These are phyloP conservation scores for Muscina levida DNA, from an alignment of 2,888 invertebrate genomes.

Conservation along the genomic window DNA sequence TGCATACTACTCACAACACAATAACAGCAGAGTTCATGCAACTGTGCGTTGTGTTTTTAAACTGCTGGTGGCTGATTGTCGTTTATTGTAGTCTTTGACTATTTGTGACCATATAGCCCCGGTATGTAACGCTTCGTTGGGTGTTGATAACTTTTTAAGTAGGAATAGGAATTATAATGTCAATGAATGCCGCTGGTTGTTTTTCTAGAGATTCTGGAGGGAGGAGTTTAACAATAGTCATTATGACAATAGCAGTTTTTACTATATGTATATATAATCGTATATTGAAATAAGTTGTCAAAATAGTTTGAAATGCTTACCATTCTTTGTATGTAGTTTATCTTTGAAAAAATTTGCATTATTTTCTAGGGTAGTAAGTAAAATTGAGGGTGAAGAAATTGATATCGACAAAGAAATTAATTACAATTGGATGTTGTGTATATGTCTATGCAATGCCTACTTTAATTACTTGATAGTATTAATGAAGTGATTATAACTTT, in stretches of 20 bases:
- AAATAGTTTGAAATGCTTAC: conserved; percentile 47
- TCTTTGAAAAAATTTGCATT: conserved; percentile 53
- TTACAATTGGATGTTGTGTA: conserved; percentile 13
- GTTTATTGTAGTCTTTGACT: conserved; percentile 18
- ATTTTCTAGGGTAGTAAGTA: conserved; percentile 32
- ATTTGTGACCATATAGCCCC: conserved; percentile 11
- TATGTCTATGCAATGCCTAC: background rate
- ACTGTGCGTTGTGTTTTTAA: background rate
- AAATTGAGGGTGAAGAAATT: conserved; percentile 16
- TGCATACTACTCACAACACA: conserved; percentile 24
- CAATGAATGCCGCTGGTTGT: no score
- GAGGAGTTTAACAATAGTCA: no score
- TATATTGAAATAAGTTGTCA: conserved; percentile 60
- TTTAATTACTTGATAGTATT: conserved; percentile 24
- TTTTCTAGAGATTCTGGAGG: no score
- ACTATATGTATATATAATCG: no score
- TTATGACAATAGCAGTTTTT: no score
- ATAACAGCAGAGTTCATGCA: no score
- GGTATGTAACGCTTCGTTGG: conserved; percentile 57
- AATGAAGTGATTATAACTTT: conserved; percentile 30
- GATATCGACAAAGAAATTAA: conserved; percentile 8
- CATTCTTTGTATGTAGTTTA: conserved; percentile 13
- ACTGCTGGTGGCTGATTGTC: conserved; percentile 55
- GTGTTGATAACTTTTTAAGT: conserved; percentile 63
- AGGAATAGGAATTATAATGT: conserved; percentile 25